Base-by-base conservation (phyloP, 2,888 invertebrate genomes). In the Athetis lepigone region DNA sequence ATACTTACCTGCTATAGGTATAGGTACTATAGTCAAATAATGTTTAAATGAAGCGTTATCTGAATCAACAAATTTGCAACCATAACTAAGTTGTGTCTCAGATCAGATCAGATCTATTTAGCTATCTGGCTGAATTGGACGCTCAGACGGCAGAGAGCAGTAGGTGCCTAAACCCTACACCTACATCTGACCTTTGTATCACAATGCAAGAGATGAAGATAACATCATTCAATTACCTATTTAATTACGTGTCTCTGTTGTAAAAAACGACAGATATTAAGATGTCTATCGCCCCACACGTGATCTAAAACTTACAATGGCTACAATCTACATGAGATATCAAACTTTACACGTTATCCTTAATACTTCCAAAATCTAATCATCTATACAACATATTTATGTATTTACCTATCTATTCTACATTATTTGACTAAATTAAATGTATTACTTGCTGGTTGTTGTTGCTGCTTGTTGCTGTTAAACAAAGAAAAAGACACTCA, bases 221-320 rank as follows among this genome's bases (percentile, higher is more conserved):
- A 63, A 25, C 11, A 63, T 62, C 39, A 25, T 39, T 19, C 47
- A 25, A 40, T 33, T 43, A n/a, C n/a, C n/a, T n/a, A 46, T 47
- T 39, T 39, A 33, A 1, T 29, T 16, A 27, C 45, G 2, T 23
- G 23, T 23, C 2, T 11, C 23, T 19, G 21, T n/a, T 21, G n/a
- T 36, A 33, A 49, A 47, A 49, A 33, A 36, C 8, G 13, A 19
- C 21, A 49, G n/a, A n/a, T 1, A n/a, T n/a, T n/a, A n/a, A n/a
- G n/a, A n/a, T n/a, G n/a, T n/a, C n/a, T n/a, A n/a, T n/a, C n/a
- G n/a, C n/a, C n/a, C n/a, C n/a, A n/a, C n/a, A n/a, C n/a, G n/a
- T n/a, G n/a, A n/a, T n/a, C n/a, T n/a, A n/a, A n/a, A n/a, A n/a
- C n/a, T n/a, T n/a, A n/a, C n/a, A n/a, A n/a, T n/a, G n/a, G n/a